These are phyloP conservation scores for Phortica variegata DNA, from an alignment of 1,140 invertebrate genomes.

Conservation along the genomic window DNA sequence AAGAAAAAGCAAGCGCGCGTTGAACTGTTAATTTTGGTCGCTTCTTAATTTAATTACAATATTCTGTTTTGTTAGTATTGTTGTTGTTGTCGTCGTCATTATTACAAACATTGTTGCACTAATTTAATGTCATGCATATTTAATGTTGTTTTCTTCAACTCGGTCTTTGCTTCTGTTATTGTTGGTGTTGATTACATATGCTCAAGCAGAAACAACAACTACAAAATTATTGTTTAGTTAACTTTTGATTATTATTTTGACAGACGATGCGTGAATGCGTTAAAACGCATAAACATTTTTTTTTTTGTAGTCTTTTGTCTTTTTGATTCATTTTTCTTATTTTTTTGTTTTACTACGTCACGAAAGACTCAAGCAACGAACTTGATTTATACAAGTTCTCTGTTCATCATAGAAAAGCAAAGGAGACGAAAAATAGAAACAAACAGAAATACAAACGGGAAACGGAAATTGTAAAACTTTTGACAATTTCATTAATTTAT, in stretches of 20 bases:
- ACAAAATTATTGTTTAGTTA: slow-evolving; percentile 22
- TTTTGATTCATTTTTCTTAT: slow-evolving; percentile 14
- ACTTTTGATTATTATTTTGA: slow-evolving; percentile 31
- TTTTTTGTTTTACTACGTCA: slow-evolving; percentile 9
- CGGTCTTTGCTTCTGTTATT: neutral
- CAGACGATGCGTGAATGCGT: slow-evolving; percentile 40
- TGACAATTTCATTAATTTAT: slow-evolving; percentile 49
- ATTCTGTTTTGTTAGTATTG: slow-evolving; percentile 19
- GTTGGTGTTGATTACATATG: slow-evolving; percentile 45
- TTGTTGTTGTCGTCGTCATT: slow-evolving; percentile 13
- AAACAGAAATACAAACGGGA: slow-evolving; percentile 10
- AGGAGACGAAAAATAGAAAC: slow-evolving; percentile 2
- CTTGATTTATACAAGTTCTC: too few species aligned
- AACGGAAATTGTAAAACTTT: slow-evolving; percentile 34
- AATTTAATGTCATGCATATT: slow-evolving; percentile 43
- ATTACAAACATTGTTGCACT: slow-evolving; percentile 40
- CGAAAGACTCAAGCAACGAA: slow-evolving; percentile 34
- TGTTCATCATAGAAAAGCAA: too few species aligned
- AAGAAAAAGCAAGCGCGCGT: too few species aligned
- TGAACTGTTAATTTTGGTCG: slow-evolving; percentile 24
- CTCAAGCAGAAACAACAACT: too few species aligned
- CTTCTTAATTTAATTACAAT: slow-evolving; percentile 44
- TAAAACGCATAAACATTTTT: slow-evolving; percentile 7
- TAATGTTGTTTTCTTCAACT: slow-evolving; percentile 18
- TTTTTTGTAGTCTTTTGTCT: neutral